Conservation (phyloP, 2,888 invertebrate species). For the Sesia apiformis region DNA sequence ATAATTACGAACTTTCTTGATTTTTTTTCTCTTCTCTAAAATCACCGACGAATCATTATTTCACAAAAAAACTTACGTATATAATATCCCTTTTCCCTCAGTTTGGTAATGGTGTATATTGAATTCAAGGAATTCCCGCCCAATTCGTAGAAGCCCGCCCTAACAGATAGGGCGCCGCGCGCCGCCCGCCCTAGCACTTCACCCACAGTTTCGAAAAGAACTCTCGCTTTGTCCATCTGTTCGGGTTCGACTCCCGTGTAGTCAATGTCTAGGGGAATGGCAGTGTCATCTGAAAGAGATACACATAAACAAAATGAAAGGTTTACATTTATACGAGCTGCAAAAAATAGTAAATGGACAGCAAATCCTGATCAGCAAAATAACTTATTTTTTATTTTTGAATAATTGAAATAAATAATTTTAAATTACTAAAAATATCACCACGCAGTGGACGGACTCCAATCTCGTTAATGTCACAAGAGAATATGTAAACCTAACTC, state of each 20-base stretch:
- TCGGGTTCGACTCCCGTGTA: slow-evolving; percentile 76
- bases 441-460: too few species aligned
- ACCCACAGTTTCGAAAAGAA: slow-evolving; percentile 83
- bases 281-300: slow-evolving; percentile 54
- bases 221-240: slow-evolving; percentile 76
- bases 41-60: background rate
- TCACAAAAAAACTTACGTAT: slow-evolving; percentile 73
- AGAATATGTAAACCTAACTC: too few species aligned
- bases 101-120: slow-evolving; percentile 84
- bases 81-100: slow-evolving; percentile 84
- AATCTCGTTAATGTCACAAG: too few species aligned
- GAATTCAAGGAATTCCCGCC: slow-evolving; percentile 93
- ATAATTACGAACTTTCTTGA: background rate
- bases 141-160: slow-evolving; percentile 86
- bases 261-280: slow-evolving; percentile 77
- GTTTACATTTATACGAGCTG: too few species aligned
- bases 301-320: too few species aligned
- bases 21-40: background rate
- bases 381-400: too few species aligned
- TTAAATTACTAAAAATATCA: too few species aligned
- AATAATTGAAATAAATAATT: too few species aligned
- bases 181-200: slow-evolving; percentile 79
- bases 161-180: slow-evolving; percentile 74
- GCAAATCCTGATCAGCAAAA: too few species aligned
- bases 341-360: too few species aligned